Conservation (phyloP, 35 echinoderm and acorn worm genomes). For the Heliocidaris erythrogramma region DNA sequence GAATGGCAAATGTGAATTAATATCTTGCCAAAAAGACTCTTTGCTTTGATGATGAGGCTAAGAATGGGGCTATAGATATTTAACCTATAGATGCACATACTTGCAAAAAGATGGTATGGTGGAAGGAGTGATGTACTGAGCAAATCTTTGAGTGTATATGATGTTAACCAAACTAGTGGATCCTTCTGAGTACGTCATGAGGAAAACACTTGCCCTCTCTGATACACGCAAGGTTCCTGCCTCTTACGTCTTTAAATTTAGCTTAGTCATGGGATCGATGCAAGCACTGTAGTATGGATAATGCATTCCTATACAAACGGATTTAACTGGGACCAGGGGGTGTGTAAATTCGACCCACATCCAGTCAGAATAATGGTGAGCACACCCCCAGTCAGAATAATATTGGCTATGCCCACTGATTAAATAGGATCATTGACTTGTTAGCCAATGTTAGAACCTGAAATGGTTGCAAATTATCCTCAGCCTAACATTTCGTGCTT, state of each 20-base stretch:
- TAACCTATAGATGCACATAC: too few relatives aligned
- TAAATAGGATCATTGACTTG: neutral
- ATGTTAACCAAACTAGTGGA: constrained; percentile 26
- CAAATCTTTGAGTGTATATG: constrained; percentile 15
- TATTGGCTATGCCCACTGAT: neutral
- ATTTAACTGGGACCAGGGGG: neutral
- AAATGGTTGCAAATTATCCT: neutral
- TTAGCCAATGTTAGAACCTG: neutral
- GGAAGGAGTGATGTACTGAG: too few relatives aligned
- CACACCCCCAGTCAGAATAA: neutral
- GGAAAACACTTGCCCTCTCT: constrained; percentile 43
- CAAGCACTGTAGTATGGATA: neutral
- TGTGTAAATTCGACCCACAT: neutral
- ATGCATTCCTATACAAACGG: too few relatives aligned
- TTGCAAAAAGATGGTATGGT: too few relatives aligned
- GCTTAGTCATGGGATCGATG: neutral
- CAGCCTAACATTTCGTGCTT: neutral
- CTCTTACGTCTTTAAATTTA: neutral
- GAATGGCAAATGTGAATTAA: too few relatives aligned
- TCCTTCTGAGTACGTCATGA: constrained; percentile 22
- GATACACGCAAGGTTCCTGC: neutral
- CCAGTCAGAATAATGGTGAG: too few relatives aligned
- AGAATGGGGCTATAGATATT: too few relatives aligned
- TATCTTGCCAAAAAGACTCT: too few relatives aligned
- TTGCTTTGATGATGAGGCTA: too few relatives aligned